Percentiles rank a stretch among this genome's conserved stretches.
Conservation (phyloP, 2,888 invertebrate species). For the Caradrina kadenii region DNA sequence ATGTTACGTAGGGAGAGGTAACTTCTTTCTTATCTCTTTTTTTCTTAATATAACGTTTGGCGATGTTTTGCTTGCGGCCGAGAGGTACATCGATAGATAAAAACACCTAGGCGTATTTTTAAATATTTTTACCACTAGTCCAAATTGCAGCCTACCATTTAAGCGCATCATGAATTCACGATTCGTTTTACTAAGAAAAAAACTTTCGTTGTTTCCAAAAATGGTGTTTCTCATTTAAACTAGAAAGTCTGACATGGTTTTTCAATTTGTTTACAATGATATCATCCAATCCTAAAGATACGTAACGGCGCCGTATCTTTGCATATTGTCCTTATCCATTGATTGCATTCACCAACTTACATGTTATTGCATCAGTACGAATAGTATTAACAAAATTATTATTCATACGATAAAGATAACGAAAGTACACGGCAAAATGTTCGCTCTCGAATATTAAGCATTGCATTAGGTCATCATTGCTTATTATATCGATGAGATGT, state of each 20-base stretch:
- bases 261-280: slow-evolving; percentile 48
- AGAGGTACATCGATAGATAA: background rate
- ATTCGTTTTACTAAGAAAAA: slow-evolving; percentile 25
- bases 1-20: background rate
- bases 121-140: too few relatives aligned
- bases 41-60: background rate
- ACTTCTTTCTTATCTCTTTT: background rate
- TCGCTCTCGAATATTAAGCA: slow-evolving; percentile 58
- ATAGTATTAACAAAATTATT: slow-evolving; percentile 26
- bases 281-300: slow-evolving; percentile 30
- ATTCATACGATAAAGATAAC: slow-evolving; percentile 53
- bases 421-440: slow-evolving; percentile 52
- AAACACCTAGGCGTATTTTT: background rate
- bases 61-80: background rate
- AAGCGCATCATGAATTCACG: background rate
- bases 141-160: slow-evolving; percentile 1
- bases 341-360: slow-evolving; percentile 18
- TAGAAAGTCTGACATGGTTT: slow-evolving; percentile 37
- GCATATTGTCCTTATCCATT: slow-evolving; percentile 35
- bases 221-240: slow-evolving; percentile 2
- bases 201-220: slow-evolving; percentile 23
- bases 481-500: slow-evolving; percentile 82
- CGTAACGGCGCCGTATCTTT: slow-evolving; percentile 6
- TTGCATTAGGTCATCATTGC: slow-evolving; percentile 77
- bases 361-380: slow-evolving; percentile 40